Base-by-base conservation (phyloP, 2,888 invertebrate species). In the Drosophila mayaguana region DNA sequence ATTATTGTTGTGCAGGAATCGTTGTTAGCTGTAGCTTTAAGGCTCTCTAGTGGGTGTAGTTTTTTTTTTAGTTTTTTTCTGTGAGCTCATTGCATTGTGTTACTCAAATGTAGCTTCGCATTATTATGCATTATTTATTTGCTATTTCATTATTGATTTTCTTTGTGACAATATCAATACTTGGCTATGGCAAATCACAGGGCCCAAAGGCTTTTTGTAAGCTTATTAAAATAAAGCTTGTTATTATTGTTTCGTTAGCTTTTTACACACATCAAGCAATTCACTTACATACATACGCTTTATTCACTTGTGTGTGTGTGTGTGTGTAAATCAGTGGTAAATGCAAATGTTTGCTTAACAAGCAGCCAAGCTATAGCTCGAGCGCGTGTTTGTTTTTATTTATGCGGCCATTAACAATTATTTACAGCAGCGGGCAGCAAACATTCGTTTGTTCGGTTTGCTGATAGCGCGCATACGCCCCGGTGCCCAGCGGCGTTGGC, bases 401-500 rank as follows among this genome's bases (percentile, higher is more conserved):
- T 83, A 75, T 76, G 82, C 48, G 42, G 63, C 69, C 81, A 85
- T 83, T 83, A 83, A 81, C 80, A 85, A 83, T 85, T 84, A 78
- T 76, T 77, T 73, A 69, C 60, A 73, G 57, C 56, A 50, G 48
- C 36, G 42, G 46, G 46, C 67, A 48, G 46, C 38, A 60, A 45
- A 14, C 55, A 70, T 66, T 66, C 46, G 34, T 72, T 75, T 67
- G 60, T 60, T 43, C 72, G 32, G 32, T 54, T 48, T 54, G 55
- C 63, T 63, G 69, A 79, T 60, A 76, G 59, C 62, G 59, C 71
- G 72, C 70, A 81, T 73, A 81, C 81, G 87, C 81, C 84, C 71
- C 68, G 70, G 70, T 45, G 45, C 16, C 43, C 32, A 20, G 55
- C 18, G 55, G 38, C 45, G 7, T 38, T 40, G 48, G 25, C 54